A percentile compares a stretch with the other conserved stretches of the same genome.
phyloP scores from a whole-genome alignment of 2,797 vertebrate species.

The Chelon auratus region DNA sequence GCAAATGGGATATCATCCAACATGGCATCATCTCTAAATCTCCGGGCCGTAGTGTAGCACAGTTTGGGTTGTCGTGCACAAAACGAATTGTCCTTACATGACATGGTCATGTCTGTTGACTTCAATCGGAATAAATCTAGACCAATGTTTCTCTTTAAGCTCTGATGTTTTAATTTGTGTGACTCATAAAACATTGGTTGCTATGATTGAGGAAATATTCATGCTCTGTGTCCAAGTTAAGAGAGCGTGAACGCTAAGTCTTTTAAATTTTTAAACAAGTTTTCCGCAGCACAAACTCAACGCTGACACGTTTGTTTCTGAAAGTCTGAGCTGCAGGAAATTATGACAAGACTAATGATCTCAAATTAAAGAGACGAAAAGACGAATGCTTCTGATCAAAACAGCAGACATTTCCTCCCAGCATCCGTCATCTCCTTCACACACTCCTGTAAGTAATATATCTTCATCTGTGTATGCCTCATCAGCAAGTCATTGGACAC shows the following conservation, averaged over 20 bases:
- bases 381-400: conserved; percentile 10
- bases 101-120: conserved; percentile 5
- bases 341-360: conserved; percentile 1
- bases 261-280: neutral
- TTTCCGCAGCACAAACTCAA: neutral
- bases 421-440: conserved; percentile 53
- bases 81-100: conserved; percentile 9
- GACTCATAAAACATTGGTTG: neutral
- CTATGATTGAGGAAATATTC: neutral
- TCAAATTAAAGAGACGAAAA: neutral
- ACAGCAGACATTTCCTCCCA: conserved; percentile 23
- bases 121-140: conserved; percentile 5
- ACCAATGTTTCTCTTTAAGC: conserved; percentile 8
- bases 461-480: conserved; percentile 43
- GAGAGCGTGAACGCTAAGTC: too few relatives aligned
- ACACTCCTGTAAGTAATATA: conserved; percentile 42
- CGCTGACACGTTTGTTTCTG: neutral
- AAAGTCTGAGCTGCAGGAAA: conserved; percentile 9
- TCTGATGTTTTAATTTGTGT: conserved; percentile 12
- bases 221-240: neutral
- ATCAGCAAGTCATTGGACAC: conserved; percentile 29
- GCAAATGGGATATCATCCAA: too few relatives aligned
- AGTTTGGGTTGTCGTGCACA: neutral
- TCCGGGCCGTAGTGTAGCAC: neutral
- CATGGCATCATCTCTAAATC: neutral